Base-by-base conservation (phyloP, 2,888 invertebrate genomes). In the Pecten maximus region DNA sequence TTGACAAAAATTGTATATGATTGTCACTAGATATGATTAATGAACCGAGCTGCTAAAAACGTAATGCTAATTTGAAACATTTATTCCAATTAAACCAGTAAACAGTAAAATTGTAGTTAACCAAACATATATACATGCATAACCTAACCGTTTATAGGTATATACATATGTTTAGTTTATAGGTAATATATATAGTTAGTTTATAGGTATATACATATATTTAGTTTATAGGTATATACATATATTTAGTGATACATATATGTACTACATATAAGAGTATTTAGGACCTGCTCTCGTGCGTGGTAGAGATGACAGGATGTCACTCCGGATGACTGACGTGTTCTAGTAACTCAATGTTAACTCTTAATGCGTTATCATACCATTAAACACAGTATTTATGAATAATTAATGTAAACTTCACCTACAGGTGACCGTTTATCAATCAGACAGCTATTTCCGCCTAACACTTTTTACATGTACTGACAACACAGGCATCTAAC, bases 361-460 rank as follows among this genome's bases (percentile, higher is more conserved):
- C 35, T 23, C 74, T 74, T 35, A 74, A 74, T 74, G 74, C 35
- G 35, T 28, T 74, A 28, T 23, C 74, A 74, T 74, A 28, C 28
- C 28, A 74, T 74, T 74, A 54, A 54, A 54, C 50, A 54, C 50
- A 54, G 50, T 19, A 35, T 74, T 12, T 74, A 74, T 74, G 74
- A 74, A 74, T 74, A 74, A 74, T 74, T 74, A 35, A 74, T 74
- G 35, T 74, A 74, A 74, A 35, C 35, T 35, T 74, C 35, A 35
- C 74, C 35, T 35, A 35, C 74, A 74, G 74, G 74, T 74, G 74
- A 74, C 74, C 16, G 74, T 35, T 35, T 74, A 74, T 74, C 74
- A 74, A 74, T 74, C 74, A 74, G 74, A 28, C 35, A 12, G 28
- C 28, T 74, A 35, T 74, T 74, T 74, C 74, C 74, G 74, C 74